Base-by-base conservation (phyloP, 2,113 vertebrate genomes). In the Takifugu flavidus region DNA sequence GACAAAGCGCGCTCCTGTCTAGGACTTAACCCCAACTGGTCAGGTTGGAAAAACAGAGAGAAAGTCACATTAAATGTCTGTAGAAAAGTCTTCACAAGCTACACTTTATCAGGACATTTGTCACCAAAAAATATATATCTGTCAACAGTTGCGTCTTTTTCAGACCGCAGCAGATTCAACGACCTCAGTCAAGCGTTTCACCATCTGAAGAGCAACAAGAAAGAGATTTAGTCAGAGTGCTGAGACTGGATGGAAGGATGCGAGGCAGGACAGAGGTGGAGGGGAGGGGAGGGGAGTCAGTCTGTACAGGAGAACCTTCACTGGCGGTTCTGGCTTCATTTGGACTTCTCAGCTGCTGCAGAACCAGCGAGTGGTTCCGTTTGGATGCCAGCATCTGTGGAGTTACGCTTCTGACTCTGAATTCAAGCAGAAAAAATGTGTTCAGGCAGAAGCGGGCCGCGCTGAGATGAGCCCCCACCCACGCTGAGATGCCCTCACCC, bases 371-470 rank as follows among this genome's bases (percentile, higher is more conserved):
- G 89, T 0, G 94, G 91, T 54, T 99, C 97, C 44, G 96, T 96
- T 79, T 97, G 97, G 74, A 96, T 93, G 46, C 92, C 93, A 0
- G 93, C 94, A 1, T 98, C 97, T 77, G 87, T 82, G 0, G 87
- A 92, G 79, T 90, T 93, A 78, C 92, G 93, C 80, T 95, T 98
- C 78, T 94, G 92, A 43, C 94, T 89, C 97, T 99, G 91, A 77
- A 80, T 58, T 28, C 13, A 39, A 78, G 34, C 4, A 1, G 13
- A n/a, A 52, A 43, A 45, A 13, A 39, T 88, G 87, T 0, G 26
- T n/a, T 42, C 7, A 5, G 46, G 31, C 26, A 10, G 3, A 0
- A 53, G 50, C n/a, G 13, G 25, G 12, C 4, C 44, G 14, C 20
- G 20, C 20, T 20, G 20, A 20, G 20, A 20, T 20, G 20, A 20